Percentiles rank a stretch among this genome's conserved stretches.
These are phyloP conservation scores for Dryobotodes eremita DNA, from an alignment of 2,888 invertebrate species.

Conservation along the genomic window DNA sequence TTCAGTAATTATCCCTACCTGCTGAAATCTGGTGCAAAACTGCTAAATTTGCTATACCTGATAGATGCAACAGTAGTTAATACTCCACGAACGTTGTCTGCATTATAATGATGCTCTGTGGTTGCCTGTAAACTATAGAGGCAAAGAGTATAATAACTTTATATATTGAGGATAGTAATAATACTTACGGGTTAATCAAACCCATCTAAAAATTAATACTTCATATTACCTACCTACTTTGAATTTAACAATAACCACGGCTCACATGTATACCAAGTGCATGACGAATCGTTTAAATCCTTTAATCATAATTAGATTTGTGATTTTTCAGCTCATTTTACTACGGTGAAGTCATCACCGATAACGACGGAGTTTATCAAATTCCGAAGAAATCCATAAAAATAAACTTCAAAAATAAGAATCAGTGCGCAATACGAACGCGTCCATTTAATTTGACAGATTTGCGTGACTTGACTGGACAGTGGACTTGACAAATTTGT, in stretches of 20 bases:
- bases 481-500: background rate
- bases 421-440: conserved; percentile 20
- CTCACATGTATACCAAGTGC: conserved; percentile 4
- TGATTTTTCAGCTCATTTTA: conserved; percentile 43
- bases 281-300: conserved; percentile 39
- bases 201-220: background rate
- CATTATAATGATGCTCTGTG: too few species aligned
- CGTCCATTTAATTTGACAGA: conserved; percentile 16
- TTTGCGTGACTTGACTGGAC: background rate
- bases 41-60: background rate
- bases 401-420: background rate
- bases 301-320: conserved; percentile 50
- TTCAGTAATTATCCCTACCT: background rate
- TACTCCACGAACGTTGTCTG: background rate
- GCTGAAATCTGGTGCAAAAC: background rate
- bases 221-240: background rate
- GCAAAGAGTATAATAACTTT: too few species aligned
- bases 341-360: conserved; percentile 24
- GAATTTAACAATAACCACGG: background rate
- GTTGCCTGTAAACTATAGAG: background rate
- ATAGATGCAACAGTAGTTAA: background rate
- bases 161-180: background rate
- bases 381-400: conserved; percentile 1
- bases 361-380: conserved; percentile 26
- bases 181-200: background rate